A percentile compares a stretch with the other conserved stretches of the same genome.
Evolutionary conservation across 1,140 invertebrate genomes (phyloP).

Genomic region (Drosophila pseudoobscura): DNA sequence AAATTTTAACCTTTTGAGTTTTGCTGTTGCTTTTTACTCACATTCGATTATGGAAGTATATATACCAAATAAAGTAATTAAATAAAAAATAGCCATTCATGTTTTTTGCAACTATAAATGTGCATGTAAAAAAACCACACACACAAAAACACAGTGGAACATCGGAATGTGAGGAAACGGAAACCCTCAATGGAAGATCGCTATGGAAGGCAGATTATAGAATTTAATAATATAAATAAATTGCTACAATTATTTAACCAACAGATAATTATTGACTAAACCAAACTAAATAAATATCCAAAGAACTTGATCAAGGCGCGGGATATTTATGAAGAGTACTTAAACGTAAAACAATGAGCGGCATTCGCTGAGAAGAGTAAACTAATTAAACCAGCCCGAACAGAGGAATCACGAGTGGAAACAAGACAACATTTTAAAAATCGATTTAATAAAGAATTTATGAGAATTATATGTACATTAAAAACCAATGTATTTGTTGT

Average conservation of each 20-base stretch:
- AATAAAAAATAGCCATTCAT: conserved; percentile 76
- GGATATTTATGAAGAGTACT: conserved; percentile 65
- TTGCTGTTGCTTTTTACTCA: conserved; percentile 39
- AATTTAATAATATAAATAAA: conserved; percentile 79
- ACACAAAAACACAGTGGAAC: conserved; percentile 23
- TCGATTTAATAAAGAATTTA: conserved; percentile 83
- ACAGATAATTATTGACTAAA: conserved; percentile 56
- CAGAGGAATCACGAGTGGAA: conserved; percentile 43
- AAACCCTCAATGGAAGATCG: conserved; percentile 20
- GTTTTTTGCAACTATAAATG: conserved; percentile 81
- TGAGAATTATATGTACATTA: conserved; percentile 82
- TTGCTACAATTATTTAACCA: conserved; percentile 73
- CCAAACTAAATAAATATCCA: conserved; percentile 54
- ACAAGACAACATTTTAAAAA: conserved; percentile 75
- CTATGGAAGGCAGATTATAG: conserved; percentile 77
- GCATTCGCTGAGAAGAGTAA: conserved; percentile 75
- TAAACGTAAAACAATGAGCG: conserved; percentile 65
- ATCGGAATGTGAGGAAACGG: conserved; percentile 31
- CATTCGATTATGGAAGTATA: conserved; percentile 51
- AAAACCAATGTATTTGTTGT: background rate
- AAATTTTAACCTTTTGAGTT: conserved; percentile 36
- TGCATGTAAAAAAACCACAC: conserved; percentile 71
- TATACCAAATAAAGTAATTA: conserved; percentile 67
- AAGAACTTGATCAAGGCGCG: conserved; percentile 35
- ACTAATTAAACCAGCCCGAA: conserved; percentile 67